Percentiles rank a stretch among this genome's conserved stretches.
These are phyloP conservation scores for Sphaeridia pumilis DNA, from an alignment of 2,888 invertebrate species.

Conservation along the genomic window DNA sequence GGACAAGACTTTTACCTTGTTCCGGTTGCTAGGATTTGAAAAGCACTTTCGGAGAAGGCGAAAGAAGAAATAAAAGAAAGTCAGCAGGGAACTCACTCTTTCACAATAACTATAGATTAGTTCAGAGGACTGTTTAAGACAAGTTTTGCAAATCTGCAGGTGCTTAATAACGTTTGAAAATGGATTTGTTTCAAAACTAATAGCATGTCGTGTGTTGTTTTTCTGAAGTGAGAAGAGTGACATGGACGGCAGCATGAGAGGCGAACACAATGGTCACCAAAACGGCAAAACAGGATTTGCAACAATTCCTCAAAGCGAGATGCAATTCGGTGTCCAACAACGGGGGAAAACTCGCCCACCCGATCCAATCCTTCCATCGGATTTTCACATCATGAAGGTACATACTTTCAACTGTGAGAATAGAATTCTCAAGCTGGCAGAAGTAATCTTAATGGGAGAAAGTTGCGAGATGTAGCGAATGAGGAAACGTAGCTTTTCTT, in stretches of 20 bases:
- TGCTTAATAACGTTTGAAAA: neutral
- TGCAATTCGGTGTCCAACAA: constrained; percentile 30
- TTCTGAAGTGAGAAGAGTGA: constrained; percentile 35
- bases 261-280: constrained; percentile 30
- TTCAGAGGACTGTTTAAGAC: neutral
- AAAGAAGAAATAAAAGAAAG: neutral
- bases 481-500: neutral
- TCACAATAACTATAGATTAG: too few relatives aligned
- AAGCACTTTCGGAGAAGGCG: neutral
- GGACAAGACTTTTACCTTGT: neutral
- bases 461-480: neutral
- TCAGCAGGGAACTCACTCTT: too few relatives aligned
- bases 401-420: too few relatives aligned
- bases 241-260: constrained; percentile 35
- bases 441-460: neutral
- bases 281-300: constrained; percentile 34
- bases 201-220: constrained; percentile 12
- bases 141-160: neutral
- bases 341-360: constrained; percentile 29
- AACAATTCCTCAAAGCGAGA: constrained; percentile 32
- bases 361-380: constrained; percentile 33
- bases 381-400: constrained; percentile 36
- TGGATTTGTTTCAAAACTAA: constrained; percentile 10
- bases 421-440: neutral
- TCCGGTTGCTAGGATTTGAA: neutral